Conservation (phyloP, 2,797 vertebrate genomes). For the Echiichthys vipera region DNA sequence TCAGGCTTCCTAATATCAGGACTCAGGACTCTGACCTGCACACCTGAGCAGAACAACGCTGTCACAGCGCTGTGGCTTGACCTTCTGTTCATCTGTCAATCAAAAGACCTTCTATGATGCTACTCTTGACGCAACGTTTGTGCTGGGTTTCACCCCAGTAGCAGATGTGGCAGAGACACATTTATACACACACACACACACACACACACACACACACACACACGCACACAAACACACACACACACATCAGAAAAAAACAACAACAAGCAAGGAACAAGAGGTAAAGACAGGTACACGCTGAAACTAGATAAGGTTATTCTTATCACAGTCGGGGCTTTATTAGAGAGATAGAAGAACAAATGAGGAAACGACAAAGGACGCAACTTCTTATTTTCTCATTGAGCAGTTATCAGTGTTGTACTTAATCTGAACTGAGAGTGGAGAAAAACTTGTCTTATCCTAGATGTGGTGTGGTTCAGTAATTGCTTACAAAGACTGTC, state of each 20-base stretch:
- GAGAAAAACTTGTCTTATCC: constrained; percentile 40
- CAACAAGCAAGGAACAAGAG: constrained; percentile 17
- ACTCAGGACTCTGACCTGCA: constrained; percentile 48
- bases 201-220: constrained; percentile 10
- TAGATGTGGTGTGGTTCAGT: constrained; percentile 32
- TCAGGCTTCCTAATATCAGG: constrained; percentile 38
- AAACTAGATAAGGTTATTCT: constrained; percentile 26
- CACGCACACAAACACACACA: constrained; percentile 26
- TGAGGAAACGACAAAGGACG: constrained; percentile 35
- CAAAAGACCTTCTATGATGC: constrained; percentile 42
- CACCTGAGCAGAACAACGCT: constrained; percentile 64
- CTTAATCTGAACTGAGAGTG: constrained; percentile 33
- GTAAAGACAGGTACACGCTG: constrained; percentile 29
- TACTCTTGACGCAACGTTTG: constrained; percentile 44
- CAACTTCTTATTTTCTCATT: constrained; percentile 13
- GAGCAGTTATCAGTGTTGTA: constrained; percentile 40
- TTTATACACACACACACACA: constrained; percentile 24
- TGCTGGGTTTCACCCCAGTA: constrained; percentile 41
- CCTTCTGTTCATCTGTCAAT: constrained; percentile 61
- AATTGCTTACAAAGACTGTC: constrained; percentile 56
- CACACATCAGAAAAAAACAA: constrained; percentile 29
- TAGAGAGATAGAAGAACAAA: constrained; percentile 34
- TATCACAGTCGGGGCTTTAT: constrained; percentile 43
- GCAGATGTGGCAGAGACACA: constrained; percentile 62
- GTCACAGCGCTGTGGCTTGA: constrained; percentile 37